Percentiles rank a stretch among this genome's conserved stretches.
Conservation (phyloP, 2,113 vertebrate genomes). For the Psammodynastes pulverulentus region DNA sequence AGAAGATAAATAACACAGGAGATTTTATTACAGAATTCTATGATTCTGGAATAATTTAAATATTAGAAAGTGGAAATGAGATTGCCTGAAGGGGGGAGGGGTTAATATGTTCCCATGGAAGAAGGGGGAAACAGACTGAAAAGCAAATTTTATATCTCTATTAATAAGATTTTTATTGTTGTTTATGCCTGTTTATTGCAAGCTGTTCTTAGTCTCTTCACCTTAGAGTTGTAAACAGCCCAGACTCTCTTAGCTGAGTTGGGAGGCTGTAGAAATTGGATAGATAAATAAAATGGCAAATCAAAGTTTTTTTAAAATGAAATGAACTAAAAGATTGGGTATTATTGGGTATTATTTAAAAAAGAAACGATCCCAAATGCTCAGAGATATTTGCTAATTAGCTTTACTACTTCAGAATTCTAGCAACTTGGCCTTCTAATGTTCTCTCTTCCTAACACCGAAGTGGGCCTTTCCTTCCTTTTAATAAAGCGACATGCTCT, state of each 20-base stretch:
- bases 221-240: not conserved
- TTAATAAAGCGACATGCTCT: not conserved
- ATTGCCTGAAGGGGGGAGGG: not conserved
- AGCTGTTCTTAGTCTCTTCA: not conserved
- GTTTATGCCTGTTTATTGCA: not conserved
- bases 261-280: not conserved
- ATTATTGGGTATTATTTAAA: not conserved
- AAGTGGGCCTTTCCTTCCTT: not conserved
- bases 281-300: not conserved
- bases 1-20: not conserved
- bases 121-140: not conserved
- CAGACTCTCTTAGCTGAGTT: not conserved
- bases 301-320: not conserved
- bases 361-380: not conserved
- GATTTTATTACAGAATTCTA: not conserved
- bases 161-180: not conserved
- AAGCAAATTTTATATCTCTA: not conserved
- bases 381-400: not conserved
- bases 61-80: not conserved
- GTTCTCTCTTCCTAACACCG: not conserved
- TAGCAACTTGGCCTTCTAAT: not conserved
- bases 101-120: not conserved
- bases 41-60: not conserved
- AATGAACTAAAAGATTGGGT: not conserved
- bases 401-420: not conserved